Evolutionary conservation across 1,140 invertebrate species (phyloP).

Genomic region (Drosophila serrata): DNA sequence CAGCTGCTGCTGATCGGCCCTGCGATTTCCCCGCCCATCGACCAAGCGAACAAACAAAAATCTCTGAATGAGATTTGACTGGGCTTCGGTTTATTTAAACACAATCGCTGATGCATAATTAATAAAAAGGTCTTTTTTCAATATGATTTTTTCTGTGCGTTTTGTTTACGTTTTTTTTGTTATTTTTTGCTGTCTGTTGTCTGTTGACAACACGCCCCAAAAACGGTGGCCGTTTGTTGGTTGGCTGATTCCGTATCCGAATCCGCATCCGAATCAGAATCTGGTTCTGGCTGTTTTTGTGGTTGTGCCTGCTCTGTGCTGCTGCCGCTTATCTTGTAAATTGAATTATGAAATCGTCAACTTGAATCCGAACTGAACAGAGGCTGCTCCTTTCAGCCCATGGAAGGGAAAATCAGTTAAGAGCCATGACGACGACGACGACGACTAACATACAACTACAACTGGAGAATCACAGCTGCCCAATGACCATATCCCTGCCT

Average conservation of each 20-base stretch:
- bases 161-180: conserved; percentile 47
- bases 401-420: conserved; percentile 78
- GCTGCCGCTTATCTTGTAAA: conserved; percentile 77
- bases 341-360: conserved; percentile 84
- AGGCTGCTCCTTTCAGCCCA: conserved; percentile 75
- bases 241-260: conserved; percentile 44
- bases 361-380: conserved; percentile 77
- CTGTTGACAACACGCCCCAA: conserved; percentile 73
- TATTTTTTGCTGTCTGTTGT: conserved; percentile 30
- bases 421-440: conserved; percentile 75
- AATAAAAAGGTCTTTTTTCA: conserved; percentile 73
- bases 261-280: conserved; percentile 20
- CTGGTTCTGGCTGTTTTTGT: conserved; percentile 27
- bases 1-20: conserved; percentile 47
- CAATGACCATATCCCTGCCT: conserved; percentile 68
- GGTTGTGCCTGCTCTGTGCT: conserved; percentile 31
- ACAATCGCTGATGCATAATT: conserved; percentile 83
- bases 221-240: conserved; percentile 56
- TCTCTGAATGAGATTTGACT: conserved; percentile 58
- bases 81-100: conserved; percentile 75
- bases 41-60: conserved; percentile 17
- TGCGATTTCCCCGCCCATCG: conserved; percentile 9
- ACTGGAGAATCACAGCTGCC: conserved; percentile 54
- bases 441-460: conserved; percentile 26
- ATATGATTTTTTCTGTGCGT: conserved; percentile 36